phyloP scores from a whole-genome alignment of 2,888 invertebrate species.

The Erebia palarica region DNA sequence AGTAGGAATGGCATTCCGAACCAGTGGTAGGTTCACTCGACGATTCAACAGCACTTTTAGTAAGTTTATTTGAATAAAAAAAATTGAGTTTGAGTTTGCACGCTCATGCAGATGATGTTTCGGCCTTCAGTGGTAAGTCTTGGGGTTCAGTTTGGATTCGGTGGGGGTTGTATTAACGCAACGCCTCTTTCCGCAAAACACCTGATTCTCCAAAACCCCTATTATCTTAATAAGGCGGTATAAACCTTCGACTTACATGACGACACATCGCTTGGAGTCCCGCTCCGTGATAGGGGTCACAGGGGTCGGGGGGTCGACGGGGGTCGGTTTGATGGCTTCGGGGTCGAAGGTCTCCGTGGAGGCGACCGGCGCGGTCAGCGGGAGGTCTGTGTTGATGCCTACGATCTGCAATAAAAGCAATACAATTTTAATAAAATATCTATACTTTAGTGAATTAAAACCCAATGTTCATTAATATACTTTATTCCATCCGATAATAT shows the following conservation, averaged over 20 bases:
- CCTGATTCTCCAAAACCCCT: background rate
- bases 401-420: conserved; percentile 60
- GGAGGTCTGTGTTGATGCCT: conserved; percentile 74
- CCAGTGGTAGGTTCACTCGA: too few species aligned
- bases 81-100: too few species aligned
- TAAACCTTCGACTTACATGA: conserved; percentile 52
- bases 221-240: conserved; percentile 5
- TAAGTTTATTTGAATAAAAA: too few species aligned
- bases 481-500: too few species aligned
- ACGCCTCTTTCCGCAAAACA: conserved; percentile 9
- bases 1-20: too few species aligned
- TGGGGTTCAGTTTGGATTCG: background rate
- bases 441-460: too few species aligned
- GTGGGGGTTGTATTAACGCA: background rate
- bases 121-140: background rate
- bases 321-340: conserved; percentile 57
- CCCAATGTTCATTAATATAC: too few species aligned
- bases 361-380: conserved; percentile 62
- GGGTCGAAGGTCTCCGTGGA: conserved; percentile 59
- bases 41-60: too few species aligned
- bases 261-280: conserved; percentile 52
- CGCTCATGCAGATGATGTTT: too few species aligned
- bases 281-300: conserved; percentile 22
- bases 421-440: too few species aligned
- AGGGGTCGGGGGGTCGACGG: conserved; percentile 18